A percentile compares a stretch with the other conserved stretches of the same genome.
Evolutionary conservation across 1,140 invertebrate species (phyloP).

Genomic region (Agrilus planipennis): DNA sequence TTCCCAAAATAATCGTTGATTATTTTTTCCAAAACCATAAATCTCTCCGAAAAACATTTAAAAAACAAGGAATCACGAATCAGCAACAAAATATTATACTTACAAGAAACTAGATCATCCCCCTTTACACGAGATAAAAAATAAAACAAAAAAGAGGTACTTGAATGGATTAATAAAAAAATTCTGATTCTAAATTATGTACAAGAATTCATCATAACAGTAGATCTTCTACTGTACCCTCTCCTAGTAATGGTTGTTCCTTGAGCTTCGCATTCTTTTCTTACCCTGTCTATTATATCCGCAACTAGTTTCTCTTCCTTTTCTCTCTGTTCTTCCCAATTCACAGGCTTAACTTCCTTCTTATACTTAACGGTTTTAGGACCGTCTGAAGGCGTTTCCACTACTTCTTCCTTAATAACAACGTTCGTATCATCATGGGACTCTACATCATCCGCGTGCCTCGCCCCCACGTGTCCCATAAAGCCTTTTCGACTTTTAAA

Average conservation of each 20-base stretch:
- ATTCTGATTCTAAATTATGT: no score
- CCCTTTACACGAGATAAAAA: no score
- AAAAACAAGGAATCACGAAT: no score
- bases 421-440: constrained; percentile 21
- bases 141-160: no score
- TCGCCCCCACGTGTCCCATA: constrained; percentile 56
- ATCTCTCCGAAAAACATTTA: no score
- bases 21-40: no score
- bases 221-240: constrained; percentile 56
- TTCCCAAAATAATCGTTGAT: no score
- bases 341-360: constrained; percentile 32
- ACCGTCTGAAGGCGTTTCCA: constrained; percentile 14
- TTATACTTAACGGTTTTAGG: constrained; percentile 10
- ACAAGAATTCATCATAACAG: constrained; percentile 33
- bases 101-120: no score
- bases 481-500: constrained; percentile 72
- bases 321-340: constrained; percentile 55
- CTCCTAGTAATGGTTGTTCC: constrained; percentile 51
- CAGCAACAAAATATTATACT: no score
- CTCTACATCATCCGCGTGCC: constrained; percentile 42
- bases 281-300: constrained; percentile 62
- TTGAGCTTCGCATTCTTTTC: constrained; percentile 58
- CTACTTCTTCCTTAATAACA: constrained; percentile 25
- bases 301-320: constrained; percentile 61
- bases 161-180: no score